Percentiles rank a stretch among this genome's conserved stretches.
phyloP scores from a whole-genome alignment of 2,113 vertebrate species.

The Colossoma macropomum region DNA sequence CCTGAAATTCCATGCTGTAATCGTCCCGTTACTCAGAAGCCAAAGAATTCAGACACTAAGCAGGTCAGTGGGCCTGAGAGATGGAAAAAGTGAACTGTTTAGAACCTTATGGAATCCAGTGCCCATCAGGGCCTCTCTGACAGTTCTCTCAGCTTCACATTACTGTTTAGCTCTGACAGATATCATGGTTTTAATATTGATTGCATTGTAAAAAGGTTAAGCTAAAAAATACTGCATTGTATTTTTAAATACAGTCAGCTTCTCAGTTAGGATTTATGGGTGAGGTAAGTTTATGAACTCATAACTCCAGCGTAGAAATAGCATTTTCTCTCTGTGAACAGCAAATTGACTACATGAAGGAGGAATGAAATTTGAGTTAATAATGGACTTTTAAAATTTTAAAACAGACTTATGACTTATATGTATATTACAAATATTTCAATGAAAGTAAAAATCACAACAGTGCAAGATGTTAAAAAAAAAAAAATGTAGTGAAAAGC shows the following conservation, averaged over 20 bases:
- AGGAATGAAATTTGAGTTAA: too few relatives aligned
- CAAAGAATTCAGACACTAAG: constrained; percentile 56
- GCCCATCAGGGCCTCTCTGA: constrained; percentile 46
- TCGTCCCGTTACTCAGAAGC: constrained; percentile 47
- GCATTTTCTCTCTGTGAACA: too few relatives aligned
- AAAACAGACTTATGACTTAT: too few relatives aligned
- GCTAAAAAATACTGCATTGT: background rate
- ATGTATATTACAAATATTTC: too few relatives aligned
- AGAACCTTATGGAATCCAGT: constrained; percentile 44
- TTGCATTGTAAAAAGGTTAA: background rate
- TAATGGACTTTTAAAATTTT: too few relatives aligned
- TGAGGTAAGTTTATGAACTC: background rate
- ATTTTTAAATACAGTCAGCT: background rate
- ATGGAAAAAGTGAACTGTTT: constrained; percentile 58
- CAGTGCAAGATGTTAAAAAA: too few relatives aligned
- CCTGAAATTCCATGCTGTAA: constrained; percentile 63
- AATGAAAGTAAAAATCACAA: too few relatives aligned
- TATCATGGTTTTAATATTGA: background rate
- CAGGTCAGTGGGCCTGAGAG: constrained; percentile 54
- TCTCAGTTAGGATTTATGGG: background rate
- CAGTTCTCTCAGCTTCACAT: constrained; percentile 22
- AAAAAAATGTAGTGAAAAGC: too few relatives aligned
- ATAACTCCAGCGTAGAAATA: background rate
- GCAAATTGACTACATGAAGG: too few relatives aligned
- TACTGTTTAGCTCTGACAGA: constrained; percentile 10